Evolutionary conservation across 2,113 vertebrate species (phyloP).

Genomic region (Lasiurus cinereus): DNA sequence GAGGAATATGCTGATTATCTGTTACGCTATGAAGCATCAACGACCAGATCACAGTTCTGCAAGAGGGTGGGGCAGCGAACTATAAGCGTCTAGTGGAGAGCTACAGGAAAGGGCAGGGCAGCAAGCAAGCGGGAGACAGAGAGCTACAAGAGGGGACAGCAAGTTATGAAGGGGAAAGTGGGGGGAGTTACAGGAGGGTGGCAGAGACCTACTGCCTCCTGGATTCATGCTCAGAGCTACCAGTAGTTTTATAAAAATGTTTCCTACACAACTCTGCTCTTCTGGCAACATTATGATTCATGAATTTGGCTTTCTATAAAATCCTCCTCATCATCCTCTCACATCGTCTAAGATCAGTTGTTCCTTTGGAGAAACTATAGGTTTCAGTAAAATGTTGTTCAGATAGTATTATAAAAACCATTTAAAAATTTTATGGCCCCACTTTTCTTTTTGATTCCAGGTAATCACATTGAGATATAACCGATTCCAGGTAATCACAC

Average conservation of each 20-base stretch:
- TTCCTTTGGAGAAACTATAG: neutral
- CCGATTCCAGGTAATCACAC: neutral
- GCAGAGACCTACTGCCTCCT: no score
- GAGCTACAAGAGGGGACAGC: no score
- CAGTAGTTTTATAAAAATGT: neutral
- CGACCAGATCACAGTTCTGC: no score
- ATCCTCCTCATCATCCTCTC: neutral
- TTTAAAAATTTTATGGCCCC: neutral
- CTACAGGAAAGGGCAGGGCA: no score
- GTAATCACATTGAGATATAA: neutral
- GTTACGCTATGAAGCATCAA: no score
- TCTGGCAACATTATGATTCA: neutral
- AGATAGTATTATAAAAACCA: neutral
- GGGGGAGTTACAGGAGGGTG: no score
- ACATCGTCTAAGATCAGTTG: neutral
- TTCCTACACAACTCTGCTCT: neutral
- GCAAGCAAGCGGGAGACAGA: no score
- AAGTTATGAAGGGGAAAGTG: no score
- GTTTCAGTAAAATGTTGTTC: neutral
- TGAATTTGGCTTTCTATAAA: neutral
- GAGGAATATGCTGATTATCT: no score
- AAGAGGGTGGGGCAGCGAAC: no score
- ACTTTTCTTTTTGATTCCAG: neutral
- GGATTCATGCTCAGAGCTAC: no score
- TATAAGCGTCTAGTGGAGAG: no score